Percentiles rank a stretch among this genome's conserved stretches.
These are phyloP conservation scores for Sylvicola cinctus DNA, from an alignment of 2,888 invertebrate species.

Conservation along the genomic window DNA sequence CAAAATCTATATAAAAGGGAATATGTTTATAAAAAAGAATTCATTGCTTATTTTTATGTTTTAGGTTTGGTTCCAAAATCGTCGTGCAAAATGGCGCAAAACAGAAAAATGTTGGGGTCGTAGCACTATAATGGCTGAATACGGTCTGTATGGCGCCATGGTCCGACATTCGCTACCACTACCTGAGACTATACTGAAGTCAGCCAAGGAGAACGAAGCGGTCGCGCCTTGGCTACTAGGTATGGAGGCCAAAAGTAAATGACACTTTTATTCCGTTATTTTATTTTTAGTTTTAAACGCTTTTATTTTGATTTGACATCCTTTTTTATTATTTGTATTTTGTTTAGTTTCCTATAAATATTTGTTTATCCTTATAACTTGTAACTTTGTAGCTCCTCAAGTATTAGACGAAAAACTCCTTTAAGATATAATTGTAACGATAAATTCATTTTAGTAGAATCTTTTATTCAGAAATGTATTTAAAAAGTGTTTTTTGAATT, in stretches of 20 bases:
- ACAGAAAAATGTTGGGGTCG: conserved; percentile 99
- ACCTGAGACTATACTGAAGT: conserved; percentile 95
- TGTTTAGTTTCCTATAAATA: conserved; percentile 1
- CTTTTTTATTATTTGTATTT: conserved; percentile 6
- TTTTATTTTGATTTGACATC: too few species aligned
- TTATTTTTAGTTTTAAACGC: conserved; percentile 5
- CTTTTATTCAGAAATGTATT: too few species aligned
- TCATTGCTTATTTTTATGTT: too few species aligned
- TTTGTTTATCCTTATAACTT: conserved; percentile 1
- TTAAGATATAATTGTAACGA: too few species aligned
- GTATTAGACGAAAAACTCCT: too few species aligned
- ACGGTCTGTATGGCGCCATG: conserved; percentile 99
- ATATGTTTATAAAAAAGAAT: too few species aligned
- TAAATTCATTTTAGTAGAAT: too few species aligned
- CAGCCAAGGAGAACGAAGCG: conserved; percentile 88
- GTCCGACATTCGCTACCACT: conserved; percentile 95
- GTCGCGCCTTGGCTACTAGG: conserved; percentile 99
- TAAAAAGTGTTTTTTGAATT: too few species aligned
- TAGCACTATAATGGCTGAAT: conserved; percentile 99
- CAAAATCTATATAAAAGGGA: too few species aligned
- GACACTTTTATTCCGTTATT: conserved; percentile 12
- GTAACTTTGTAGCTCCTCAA: too few species aligned
- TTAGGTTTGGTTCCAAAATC: conserved; percentile 92
- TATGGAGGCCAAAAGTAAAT: conserved; percentile 35
- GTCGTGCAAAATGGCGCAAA: conserved; percentile 97